phyloP scores from a whole-genome alignment of 2,113 vertebrate species.

The Corythornis vintsioides region DNA sequence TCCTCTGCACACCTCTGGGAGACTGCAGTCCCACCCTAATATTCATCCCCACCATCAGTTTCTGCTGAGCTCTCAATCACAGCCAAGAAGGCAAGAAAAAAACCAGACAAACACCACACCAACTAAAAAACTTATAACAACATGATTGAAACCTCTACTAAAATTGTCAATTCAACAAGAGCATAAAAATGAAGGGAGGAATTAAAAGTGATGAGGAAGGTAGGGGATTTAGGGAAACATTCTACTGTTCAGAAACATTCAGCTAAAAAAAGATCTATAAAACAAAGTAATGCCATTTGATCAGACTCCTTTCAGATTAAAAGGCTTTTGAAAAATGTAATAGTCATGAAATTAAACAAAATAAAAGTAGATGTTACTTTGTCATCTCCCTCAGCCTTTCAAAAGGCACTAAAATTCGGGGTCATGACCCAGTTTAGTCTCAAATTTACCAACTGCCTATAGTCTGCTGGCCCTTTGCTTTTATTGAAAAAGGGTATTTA shows the following conservation, averaged over 20 bases:
- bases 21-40: neutral
- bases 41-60: neutral
- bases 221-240: neutral
- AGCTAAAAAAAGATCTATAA: neutral
- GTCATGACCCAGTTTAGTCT: neutral
- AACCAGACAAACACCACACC: neutral
- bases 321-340: neutral
- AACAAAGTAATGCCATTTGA: neutral
- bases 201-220: neutral
- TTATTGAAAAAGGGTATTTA: neutral
- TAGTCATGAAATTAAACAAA: neutral
- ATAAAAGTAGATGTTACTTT: neutral
- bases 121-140: neutral
- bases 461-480: neutral
- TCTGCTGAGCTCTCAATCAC: neutral
- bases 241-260: neutral
- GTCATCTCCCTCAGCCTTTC: neutral
- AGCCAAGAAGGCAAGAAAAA: neutral
- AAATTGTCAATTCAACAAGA: neutral
- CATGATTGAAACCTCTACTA: neutral
- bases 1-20: neutral
- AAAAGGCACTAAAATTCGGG: neutral
- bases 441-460: neutral
- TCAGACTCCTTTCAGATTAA: neutral
- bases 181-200: neutral